Conservation (phyloP, 2,888 invertebrate genomes). For the Tuberolachnus salignus region DNA sequence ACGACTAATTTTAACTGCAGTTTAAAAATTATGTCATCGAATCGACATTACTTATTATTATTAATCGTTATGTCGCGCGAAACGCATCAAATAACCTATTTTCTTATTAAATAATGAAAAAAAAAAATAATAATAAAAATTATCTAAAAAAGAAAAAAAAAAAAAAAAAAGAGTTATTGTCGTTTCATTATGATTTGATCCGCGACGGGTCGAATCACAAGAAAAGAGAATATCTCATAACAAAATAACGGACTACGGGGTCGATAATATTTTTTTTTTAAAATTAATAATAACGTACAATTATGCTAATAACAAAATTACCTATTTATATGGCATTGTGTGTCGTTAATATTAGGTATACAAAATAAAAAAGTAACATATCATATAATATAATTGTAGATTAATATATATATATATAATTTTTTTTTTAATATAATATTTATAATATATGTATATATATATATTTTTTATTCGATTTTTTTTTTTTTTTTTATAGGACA, state of each 20-base stretch:
- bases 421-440: too few species aligned
- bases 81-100: constrained; percentile 6
- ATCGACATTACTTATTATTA: constrained; percentile 1
- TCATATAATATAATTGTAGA: background rate
- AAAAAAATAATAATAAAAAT: too few species aligned
- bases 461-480: too few species aligned
- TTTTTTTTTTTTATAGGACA: constrained; percentile 24
- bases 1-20: constrained; percentile 45
- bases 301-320: constrained; percentile 48
- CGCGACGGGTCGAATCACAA: constrained; percentile 21
- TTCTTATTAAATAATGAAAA: too few species aligned
- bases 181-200: constrained; percentile 52
- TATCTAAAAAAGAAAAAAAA: constrained; percentile 1
- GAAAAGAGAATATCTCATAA: constrained; percentile 55
- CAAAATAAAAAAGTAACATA: constrained; percentile 2
- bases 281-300: constrained; percentile 52
- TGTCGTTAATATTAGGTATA: constrained; percentile 33
- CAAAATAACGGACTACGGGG: constrained; percentile 12
- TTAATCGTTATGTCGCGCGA: background rate
- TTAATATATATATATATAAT: constrained; percentile 19
- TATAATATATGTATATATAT: too few species aligned
- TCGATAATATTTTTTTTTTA: too few species aligned
- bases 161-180: constrained; percentile 49
- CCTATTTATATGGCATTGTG: constrained; percentile 53
- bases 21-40: constrained; percentile 33